These are phyloP conservation scores for Drosophila kikkawai DNA, from an alignment of 1,140 invertebrate genomes.

Conservation along the genomic window DNA sequence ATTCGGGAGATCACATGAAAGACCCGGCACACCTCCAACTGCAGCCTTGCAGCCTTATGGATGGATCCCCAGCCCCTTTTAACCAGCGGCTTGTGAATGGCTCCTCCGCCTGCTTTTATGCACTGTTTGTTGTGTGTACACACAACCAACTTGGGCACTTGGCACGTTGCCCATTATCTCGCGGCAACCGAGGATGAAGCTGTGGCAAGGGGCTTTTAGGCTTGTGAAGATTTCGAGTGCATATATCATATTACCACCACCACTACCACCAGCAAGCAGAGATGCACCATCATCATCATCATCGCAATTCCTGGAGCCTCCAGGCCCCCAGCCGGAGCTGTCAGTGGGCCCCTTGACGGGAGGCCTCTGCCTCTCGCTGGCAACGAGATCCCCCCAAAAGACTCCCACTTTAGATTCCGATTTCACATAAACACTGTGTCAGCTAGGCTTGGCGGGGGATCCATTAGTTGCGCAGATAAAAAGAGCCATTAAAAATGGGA, in stretches of 20 bases:
- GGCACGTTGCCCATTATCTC: slow-evolving; percentile 82
- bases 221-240: slow-evolving; percentile 68
- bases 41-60: slow-evolving; percentile 1
- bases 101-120: slow-evolving; percentile 71
- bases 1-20: slow-evolving; percentile 74
- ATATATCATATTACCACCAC: slow-evolving; percentile 75
- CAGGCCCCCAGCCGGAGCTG: slow-evolving; percentile 51
- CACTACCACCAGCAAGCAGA: slow-evolving; percentile 30
- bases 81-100: slow-evolving; percentile 69
- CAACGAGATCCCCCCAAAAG: slow-evolving; percentile 11
- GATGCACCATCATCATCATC: slow-evolving; percentile 40
- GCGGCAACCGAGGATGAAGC: slow-evolving; percentile 20
- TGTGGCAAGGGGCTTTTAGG: slow-evolving; percentile 38
- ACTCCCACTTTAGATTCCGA: slow-evolving; percentile 35
- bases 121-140: slow-evolving; percentile 74
- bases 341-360: slow-evolving; percentile 56
- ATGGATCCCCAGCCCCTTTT: slow-evolving; percentile 11
- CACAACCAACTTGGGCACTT: slow-evolving; percentile 59
- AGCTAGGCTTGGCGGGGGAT: slow-evolving; percentile 48
- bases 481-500: slow-evolving; percentile 31
- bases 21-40: slow-evolving; percentile 75
- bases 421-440: slow-evolving; percentile 48
- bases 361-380: slow-evolving; percentile 21
- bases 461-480: slow-evolving; percentile 59
- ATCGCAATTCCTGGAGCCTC: slow-evolving; percentile 13